These are phyloP conservation scores for Hippoglossus hippoglossus DNA, from an alignment of 2,797 vertebrate genomes.

Conservation along the genomic window DNA sequence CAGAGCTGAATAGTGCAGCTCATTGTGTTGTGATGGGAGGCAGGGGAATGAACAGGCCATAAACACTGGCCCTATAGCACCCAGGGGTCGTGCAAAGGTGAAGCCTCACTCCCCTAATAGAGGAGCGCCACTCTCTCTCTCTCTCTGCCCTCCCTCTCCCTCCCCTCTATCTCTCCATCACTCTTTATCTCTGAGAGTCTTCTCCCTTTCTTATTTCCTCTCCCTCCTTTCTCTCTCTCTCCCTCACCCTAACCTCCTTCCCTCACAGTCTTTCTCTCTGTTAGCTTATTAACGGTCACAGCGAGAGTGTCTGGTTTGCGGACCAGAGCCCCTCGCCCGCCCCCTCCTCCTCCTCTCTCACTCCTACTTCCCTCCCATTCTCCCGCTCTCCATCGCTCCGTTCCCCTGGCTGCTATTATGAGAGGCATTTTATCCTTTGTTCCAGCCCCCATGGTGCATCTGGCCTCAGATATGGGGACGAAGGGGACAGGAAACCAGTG, in stretches of 20 bases:
- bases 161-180: slow-evolving; percentile 48
- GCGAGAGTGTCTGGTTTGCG: slow-evolving; percentile 78
- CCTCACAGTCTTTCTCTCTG: slow-evolving; percentile 57
- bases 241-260: slow-evolving; percentile 44
- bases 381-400: slow-evolving; percentile 68
- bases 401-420: slow-evolving; percentile 84
- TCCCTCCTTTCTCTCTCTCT: slow-evolving; percentile 37
- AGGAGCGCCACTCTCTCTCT: slow-evolving; percentile 41
- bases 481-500: slow-evolving; percentile 77
- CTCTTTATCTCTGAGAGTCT: slow-evolving; percentile 39
- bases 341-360: slow-evolving; percentile 36
- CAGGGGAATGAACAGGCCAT: slow-evolving; percentile 81
- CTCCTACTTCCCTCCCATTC: slow-evolving; percentile 67
- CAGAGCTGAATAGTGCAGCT: slow-evolving; percentile 78
- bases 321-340: slow-evolving; percentile 74
- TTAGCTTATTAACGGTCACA: slow-evolving; percentile 82
- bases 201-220: slow-evolving; percentile 21
- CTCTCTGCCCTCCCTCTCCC: slow-evolving; percentile 40
- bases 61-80: slow-evolving; percentile 81
- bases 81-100: slow-evolving; percentile 83
- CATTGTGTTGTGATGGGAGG: slow-evolving; percentile 85
- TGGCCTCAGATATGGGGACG: slow-evolving; percentile 83
- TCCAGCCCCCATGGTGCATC: slow-evolving; percentile 85
- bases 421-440: slow-evolving; percentile 87
- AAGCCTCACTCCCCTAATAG: slow-evolving; percentile 74